These are phyloP conservation scores for Eilema depressum DNA, from an alignment of 2,888 invertebrate genomes.

Conservation along the genomic window DNA sequence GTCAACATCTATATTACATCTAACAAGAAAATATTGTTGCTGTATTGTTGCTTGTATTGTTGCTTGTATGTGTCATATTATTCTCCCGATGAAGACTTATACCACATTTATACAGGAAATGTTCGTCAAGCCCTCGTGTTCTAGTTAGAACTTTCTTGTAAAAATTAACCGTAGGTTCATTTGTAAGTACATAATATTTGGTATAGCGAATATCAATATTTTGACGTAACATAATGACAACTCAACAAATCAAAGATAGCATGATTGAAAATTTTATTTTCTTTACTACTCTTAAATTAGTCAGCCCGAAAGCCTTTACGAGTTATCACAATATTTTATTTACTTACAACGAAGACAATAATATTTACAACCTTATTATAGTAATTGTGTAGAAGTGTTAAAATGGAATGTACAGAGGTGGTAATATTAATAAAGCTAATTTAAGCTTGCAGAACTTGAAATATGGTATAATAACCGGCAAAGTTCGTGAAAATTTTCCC, in stretches of 20 bases:
- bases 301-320: constrained; percentile 18
- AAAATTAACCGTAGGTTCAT: no score
- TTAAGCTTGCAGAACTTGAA: not conserved
- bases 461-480: no score
- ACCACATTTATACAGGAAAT: no score
- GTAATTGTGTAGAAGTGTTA: constrained; percentile 30
- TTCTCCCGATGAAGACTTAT: no score
- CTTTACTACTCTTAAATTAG: constrained; percentile 26
- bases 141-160: no score
- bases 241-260: not conserved
- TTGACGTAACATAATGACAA: not conserved
- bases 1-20: no score
- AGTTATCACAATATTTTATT: constrained; percentile 48
- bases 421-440: constrained; percentile 7
- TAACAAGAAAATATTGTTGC: no score
- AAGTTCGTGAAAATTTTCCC: no score
- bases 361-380: constrained; percentile 42
- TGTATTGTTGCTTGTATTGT: no score
- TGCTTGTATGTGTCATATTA: no score
- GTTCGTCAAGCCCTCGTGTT: no score
- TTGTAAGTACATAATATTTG: no score
- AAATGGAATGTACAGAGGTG: constrained; percentile 37
- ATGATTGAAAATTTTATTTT: constrained; percentile 48
- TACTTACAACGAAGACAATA: constrained; percentile 31
- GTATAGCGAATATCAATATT: not conserved